Base-by-base conservation (phyloP, 2,797 vertebrate species). In the Cryptoprocta ferox region DNA sequence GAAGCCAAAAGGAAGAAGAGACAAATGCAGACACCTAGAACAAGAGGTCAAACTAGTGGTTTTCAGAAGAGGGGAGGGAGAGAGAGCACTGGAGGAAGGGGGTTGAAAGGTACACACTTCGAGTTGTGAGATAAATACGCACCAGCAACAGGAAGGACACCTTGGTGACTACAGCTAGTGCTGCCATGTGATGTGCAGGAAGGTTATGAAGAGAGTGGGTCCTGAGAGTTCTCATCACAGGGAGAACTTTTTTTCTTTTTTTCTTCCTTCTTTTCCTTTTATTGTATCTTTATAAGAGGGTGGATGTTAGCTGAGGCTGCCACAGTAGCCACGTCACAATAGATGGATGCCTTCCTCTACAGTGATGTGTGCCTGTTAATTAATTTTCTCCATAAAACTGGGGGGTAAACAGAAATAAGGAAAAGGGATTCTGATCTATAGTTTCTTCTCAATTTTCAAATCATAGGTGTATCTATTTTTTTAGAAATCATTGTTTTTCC, bases 321-420 rank as follows among this genome's bases (percentile, higher is more conserved):
- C 5, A 7, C 30, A 28, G 15, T 1, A 11, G 18, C 42, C 28
- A 0, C 1, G 42, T 32, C 73, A 30, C 61, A 5, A 28, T 0
- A 19, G 8, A 0, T 8, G 9, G 16, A 3, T 0, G 26, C 26
- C 42, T 19, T 48, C 73, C 30, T 32, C 73, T 0, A 5, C 42
- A 18, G 73, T 10, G 28, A 5, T 0, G 37, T 71, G 37, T 37
- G 12, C 21, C 37, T 6, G 12, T 39, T 26, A 48, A 15, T 5
- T n/a, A n/a, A n/a, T n/a, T n/a, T 37, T 39, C 21, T 76, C 15
- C 5, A 8, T 30, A 32, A 45, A 48, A 32, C 73, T 11, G 15
- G 42, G 42, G 39, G 28, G 2, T 1, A 1, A 4, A 13, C 12
- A 16, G 71, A 30, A 14, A 42, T 4, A 14, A 42, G 71, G 71